A percentile compares a stretch with the other conserved stretches of the same genome.
These are phyloP conservation scores for Halcyon chelicuti DNA, from an alignment of 2,797 vertebrate species.

Conservation along the genomic window DNA sequence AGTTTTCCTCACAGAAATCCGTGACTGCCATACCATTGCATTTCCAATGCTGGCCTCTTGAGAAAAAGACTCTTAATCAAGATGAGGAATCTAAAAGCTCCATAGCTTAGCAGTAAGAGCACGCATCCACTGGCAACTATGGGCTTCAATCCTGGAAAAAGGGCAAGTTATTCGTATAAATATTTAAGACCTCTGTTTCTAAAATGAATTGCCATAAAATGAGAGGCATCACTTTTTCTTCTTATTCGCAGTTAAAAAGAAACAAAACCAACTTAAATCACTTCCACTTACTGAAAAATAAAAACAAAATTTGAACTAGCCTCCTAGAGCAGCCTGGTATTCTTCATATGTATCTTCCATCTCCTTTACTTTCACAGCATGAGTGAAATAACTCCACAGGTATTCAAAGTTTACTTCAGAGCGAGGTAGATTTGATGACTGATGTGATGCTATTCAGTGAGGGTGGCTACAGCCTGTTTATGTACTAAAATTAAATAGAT, in stretches of 20 bases:
- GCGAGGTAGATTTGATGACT: neutral
- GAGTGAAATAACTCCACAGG: neutral
- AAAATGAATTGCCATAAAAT: neutral
- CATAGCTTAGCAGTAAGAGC: constrained; percentile 21
- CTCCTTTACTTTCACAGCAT: neutral
- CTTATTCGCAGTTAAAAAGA: neutral
- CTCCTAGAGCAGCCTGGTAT: neutral
- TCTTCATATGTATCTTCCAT: neutral
- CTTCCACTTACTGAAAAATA: neutral
- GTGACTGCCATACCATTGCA: neutral
- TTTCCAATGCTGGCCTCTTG: neutral
- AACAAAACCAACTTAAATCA: neutral
- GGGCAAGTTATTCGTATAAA: constrained; percentile 5
- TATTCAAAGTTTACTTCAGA: neutral
- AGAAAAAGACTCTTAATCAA: constrained; percentile 45
- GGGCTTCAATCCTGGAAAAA: constrained; percentile 24
- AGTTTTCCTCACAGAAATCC: constrained; percentile 29
- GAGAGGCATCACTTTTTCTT: neutral
- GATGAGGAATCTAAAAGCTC: constrained; percentile 32
- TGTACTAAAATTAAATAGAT: neutral
- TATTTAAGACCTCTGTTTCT: neutral
- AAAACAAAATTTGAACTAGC: neutral
- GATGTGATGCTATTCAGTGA: neutral
- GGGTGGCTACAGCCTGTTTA: neutral
- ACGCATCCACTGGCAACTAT: neutral